Percentiles rank a stretch among this genome's conserved stretches.
phyloP scores from a whole-genome alignment of 1,140 invertebrate species.

The Diploscapter pachys region DNA sequence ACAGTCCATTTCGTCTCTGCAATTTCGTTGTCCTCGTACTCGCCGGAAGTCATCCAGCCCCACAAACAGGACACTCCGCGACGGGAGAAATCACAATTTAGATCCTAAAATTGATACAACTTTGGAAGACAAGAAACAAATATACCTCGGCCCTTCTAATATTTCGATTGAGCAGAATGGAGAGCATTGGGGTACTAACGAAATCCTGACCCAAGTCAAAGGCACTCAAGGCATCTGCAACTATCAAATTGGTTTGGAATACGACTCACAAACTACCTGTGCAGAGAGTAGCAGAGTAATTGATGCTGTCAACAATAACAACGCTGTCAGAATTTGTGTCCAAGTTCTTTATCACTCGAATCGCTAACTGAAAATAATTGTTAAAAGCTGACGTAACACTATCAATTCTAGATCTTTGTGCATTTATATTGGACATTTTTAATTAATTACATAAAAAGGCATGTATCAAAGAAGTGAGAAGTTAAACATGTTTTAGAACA shows the following conservation, averaged over 20 bases:
- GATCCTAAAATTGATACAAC: constrained; percentile 41
- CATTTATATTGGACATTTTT: too few species aligned
- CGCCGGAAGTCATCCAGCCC: constrained; percentile 23
- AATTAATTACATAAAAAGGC: too few species aligned
- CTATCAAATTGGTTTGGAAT: too few species aligned
- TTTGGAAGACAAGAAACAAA: constrained; percentile 21
- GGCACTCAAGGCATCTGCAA: too few species aligned
- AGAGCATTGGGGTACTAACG: constrained; percentile 48
- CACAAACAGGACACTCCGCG: constrained; percentile 36
- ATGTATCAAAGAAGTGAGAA: too few species aligned
- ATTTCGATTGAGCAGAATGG: constrained; percentile 40
- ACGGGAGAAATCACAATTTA: constrained; percentile 49
- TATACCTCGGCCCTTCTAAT: constrained; percentile 46
- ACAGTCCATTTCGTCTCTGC: constrained; percentile 45
- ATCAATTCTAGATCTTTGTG: too few species aligned
- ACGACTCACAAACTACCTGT: constrained; percentile 42
- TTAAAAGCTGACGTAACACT: background rate
- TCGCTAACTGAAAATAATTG: constrained; percentile 42
- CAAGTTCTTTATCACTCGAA: constrained; percentile 39
- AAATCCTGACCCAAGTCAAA: constrained; percentile 51
- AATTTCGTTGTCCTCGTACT: constrained; percentile 30
- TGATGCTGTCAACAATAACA: constrained; percentile 53
- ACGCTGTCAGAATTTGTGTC: constrained; percentile 56
- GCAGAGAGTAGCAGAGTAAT: constrained; percentile 49
- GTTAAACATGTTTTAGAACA: too few species aligned